Evolutionary conservation across 2,797 vertebrate genomes (phyloP), one percentile per base, ranked within the genome.

Genomic region (Columba guinea): DNA sequence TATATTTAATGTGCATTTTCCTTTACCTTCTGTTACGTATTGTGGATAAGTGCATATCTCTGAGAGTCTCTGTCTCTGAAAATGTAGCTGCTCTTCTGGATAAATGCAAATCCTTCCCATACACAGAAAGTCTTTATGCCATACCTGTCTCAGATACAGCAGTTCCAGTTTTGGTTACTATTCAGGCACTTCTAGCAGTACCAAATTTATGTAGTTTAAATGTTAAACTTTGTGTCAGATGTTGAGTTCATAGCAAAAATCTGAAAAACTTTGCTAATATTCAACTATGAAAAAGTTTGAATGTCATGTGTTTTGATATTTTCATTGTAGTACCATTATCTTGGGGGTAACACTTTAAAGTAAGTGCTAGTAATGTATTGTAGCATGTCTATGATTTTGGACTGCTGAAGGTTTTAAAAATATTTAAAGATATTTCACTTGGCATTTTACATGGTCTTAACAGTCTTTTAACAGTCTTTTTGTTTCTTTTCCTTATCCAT

Each of bases 11-110:
- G n/a, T 88, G 34, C 44, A 53, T 96, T 94, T 82, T 92, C 92
- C 86, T 69, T 81, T 94, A 65, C 44, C 63, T 90, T 96, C 52
- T 60, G 77, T 95, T 97, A 94, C 73, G 88, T 95, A 94, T 77
- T 91, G 93, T 93, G 96, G 92, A 94, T 98, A 82, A 94, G 82
- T 84, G 92, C 60, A 9, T 44, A 19, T 44, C 44, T 44, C 44
- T 44, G 44, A 44, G 44, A 44, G 48, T 96, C 95, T 96, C 96
- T 95, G 94, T 96, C 84, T 95, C 93, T 90, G 91, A 87, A 86
- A 92, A 84, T 93, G 94, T 93, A 96, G 90, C 92, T 95, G 80
- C 93, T 97, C 78, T 95, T 97, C 94, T 88, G 95, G 81, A 96
- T 73, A 58, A 96, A 96, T 94, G 65, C 91, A 84, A 92, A 84